Evolutionary conservation across 35 echinoderm and acorn worm genomes (phyloP).

Genomic region (Apostichopus californicus): DNA sequence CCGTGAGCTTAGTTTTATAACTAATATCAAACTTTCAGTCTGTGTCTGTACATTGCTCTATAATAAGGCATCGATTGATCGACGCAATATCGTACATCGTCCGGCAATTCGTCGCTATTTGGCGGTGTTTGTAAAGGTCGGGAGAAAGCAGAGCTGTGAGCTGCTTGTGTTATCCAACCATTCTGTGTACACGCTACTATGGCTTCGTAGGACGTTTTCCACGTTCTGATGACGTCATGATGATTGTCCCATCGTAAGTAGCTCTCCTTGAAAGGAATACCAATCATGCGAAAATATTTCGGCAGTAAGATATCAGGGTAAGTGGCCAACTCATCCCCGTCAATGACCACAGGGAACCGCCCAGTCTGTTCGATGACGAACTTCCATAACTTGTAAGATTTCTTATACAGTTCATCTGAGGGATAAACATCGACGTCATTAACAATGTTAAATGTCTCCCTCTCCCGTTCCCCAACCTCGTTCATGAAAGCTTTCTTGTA

Average conservation of each 20-base stretch:
- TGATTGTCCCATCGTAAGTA: constrained; percentile 27
- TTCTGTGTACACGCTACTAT: constrained; percentile 52
- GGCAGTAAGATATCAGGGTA: constrained; percentile 39
- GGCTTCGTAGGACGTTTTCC: constrained; percentile 59
- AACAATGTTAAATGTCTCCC: constrained; percentile 28
- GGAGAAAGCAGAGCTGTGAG: constrained; percentile 1
- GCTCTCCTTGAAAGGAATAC: constrained; percentile 23
- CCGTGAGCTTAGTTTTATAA: too few relatives aligned
- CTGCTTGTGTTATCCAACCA: constrained; percentile 55
- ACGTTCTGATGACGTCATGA: constrained; percentile 37
- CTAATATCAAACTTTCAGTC: neutral
- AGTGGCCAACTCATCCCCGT: constrained; percentile 44
- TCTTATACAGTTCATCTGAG: constrained; percentile 53
- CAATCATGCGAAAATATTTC: constrained; percentile 43
- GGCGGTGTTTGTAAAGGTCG: neutral
- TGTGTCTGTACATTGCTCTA: constrained; percentile 28
- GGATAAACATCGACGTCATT: constrained; percentile 55
- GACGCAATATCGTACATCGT: constrained; percentile 44
- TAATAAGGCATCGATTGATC: constrained; percentile 58
- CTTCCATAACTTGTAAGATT: constrained; percentile 48
- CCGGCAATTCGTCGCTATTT: neutral
- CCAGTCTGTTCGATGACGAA: constrained; percentile 31
- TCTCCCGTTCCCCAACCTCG: constrained; percentile 1
- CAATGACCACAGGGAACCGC: constrained; percentile 34
- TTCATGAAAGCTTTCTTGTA: constrained; percentile 55